A percentile compares a stretch with the other conserved stretches of the same genome.
phyloP scores from a whole-genome alignment of 2,888 invertebrate species.

The Platycnemis pennipes region DNA sequence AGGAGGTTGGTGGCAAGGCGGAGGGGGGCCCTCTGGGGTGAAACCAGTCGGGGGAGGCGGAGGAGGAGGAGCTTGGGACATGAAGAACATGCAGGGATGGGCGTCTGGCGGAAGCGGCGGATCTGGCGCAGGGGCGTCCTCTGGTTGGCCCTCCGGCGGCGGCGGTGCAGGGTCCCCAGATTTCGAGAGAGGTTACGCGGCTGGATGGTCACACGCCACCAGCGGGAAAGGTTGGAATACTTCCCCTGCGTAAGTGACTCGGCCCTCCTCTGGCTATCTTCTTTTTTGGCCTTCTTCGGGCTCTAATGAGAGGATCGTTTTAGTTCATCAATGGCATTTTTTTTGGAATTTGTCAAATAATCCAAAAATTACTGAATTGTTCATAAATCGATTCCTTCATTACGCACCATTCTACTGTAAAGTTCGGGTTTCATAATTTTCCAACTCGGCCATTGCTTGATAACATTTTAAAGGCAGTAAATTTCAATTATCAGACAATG shows the following conservation, averaged over 20 bases:
- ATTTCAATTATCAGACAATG: too few relatives aligned
- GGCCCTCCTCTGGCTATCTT: neutral
- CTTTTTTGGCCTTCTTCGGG: neutral
- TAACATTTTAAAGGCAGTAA: too few relatives aligned
- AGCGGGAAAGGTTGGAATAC: slow-evolving; percentile 58
- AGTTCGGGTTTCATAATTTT: too few relatives aligned
- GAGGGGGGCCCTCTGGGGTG: neutral
- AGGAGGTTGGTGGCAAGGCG: neutral
- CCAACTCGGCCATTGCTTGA: too few relatives aligned
- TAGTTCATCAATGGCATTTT: too few relatives aligned
- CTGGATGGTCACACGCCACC: slow-evolving; percentile 55
- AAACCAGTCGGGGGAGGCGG: slow-evolving; percentile 45
- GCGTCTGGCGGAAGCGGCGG: slow-evolving; percentile 50
- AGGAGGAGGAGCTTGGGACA: slow-evolving; percentile 5
- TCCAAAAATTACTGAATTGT: too few relatives aligned
- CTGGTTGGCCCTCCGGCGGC: neutral
- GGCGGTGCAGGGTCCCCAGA: neutral
- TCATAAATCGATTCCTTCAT: too few relatives aligned
- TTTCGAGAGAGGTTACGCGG: slow-evolving; percentile 57
- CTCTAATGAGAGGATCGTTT: neutral
- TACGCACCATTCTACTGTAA: too few relatives aligned
- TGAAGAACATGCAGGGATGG: slow-evolving; percentile 60
- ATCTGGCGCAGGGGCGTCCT: neutral
- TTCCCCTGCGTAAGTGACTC: slow-evolving; percentile 55
- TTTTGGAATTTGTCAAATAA: too few relatives aligned